These are phyloP conservation scores for Antechinus stuartii DNA, from an alignment of 2,113 vertebrate species.

Conservation along the genomic window DNA sequence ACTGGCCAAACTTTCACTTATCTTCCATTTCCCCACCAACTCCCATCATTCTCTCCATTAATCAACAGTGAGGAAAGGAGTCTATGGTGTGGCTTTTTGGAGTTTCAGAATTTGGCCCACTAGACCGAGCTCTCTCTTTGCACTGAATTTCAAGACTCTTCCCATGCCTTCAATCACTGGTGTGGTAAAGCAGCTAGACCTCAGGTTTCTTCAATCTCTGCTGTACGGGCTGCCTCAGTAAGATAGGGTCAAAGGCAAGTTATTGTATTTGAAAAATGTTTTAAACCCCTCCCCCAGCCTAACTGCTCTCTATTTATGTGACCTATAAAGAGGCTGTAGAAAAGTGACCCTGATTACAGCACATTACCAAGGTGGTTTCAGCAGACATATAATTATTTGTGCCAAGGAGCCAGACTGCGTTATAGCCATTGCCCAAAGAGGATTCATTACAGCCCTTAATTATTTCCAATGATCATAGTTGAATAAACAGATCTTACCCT, in stretches of 20 bases:
- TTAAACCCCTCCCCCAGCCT: neutral
- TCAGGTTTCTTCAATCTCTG: neutral
- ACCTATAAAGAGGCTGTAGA: conserved; percentile 35
- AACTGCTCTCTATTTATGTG: conserved; percentile 4
- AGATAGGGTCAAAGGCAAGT: neutral
- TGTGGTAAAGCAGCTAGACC: neutral
- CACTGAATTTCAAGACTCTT: neutral
- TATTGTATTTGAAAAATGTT: conserved; percentile 16
- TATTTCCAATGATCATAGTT: conserved; percentile 33
- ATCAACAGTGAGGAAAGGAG: neutral
- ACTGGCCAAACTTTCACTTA: neutral
- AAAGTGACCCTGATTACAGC: conserved; percentile 37
- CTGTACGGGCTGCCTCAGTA: neutral
- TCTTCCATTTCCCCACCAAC: neutral
- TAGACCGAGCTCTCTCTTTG: neutral
- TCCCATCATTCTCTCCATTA: neutral
- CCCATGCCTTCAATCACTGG: neutral
- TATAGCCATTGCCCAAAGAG: conserved; percentile 5
- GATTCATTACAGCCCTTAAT: conserved; percentile 31
- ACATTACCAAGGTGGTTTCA: conserved; percentile 22
- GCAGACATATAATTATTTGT: conserved; percentile 19
- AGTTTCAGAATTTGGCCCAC: neutral
- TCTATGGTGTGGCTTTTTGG: neutral
- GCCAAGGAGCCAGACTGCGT: conserved; percentile 9
- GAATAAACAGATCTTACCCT: conserved; percentile 17